Evolutionary conservation across 1,140 invertebrate species (phyloP).

Genomic region (Drosophila mayri): DNA sequence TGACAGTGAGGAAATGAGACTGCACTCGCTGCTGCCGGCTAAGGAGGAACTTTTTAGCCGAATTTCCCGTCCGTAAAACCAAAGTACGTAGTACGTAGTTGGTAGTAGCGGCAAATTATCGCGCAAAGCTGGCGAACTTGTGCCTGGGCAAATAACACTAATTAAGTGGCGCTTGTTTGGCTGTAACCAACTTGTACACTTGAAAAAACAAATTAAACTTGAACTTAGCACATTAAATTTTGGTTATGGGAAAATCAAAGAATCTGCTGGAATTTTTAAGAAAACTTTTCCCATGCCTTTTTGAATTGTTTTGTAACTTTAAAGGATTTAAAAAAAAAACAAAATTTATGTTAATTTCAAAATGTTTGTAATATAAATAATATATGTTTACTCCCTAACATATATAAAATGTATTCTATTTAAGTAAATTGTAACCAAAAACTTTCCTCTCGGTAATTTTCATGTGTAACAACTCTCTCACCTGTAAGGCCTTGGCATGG

Average conservation of each 20-base stretch:
- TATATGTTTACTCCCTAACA: no score
- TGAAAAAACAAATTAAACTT: neutral
- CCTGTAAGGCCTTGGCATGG: conserved; percentile 70
- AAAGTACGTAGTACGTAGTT: conserved; percentile 5
- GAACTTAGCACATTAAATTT: neutral
- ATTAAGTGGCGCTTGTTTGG: conserved; percentile 66
- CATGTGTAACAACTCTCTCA: conserved; percentile 34
- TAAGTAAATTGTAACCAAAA: neutral
- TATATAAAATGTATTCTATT: neutral
- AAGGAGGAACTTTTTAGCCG: conserved; percentile 16
- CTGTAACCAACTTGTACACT: neutral
- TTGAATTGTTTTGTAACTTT: neutral
- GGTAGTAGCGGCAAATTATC: conserved; percentile 33
- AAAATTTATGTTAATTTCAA: no score
- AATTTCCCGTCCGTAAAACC: conserved; percentile 22
- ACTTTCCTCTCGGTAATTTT: neutral
- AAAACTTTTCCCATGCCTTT: neutral
- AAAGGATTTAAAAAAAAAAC: neutral
- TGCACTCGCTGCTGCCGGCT: neutral
- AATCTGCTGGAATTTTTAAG: no score
- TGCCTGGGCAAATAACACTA: conserved; percentile 65
- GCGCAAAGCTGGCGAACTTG: conserved; percentile 29
- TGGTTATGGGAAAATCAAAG: neutral
- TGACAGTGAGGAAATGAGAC: conserved; percentile 32
- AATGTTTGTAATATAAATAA: no score